phyloP scores from a whole-genome alignment of 2,797 vertebrate genomes.

The Rachycentron canadum region DNA sequence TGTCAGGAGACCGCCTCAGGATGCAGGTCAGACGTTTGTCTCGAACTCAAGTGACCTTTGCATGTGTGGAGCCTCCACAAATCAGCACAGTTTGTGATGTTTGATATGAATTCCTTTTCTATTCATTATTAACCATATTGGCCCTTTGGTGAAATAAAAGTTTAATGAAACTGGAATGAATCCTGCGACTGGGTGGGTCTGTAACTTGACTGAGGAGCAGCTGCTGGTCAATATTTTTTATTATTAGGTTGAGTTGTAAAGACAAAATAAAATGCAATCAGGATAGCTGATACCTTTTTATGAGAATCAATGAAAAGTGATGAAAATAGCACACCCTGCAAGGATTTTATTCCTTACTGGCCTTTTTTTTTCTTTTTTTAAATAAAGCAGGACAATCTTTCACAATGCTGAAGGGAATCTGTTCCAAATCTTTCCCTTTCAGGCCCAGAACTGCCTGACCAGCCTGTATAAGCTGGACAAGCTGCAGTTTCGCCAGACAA shows the following conservation, averaged over 20 bases:
- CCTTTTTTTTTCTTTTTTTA: not conserved
- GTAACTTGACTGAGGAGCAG: not conserved
- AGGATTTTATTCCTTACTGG: not conserved
- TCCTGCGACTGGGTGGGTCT: constrained; percentile 1
- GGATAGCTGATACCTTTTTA: not conserved
- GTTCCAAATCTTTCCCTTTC: constrained; percentile 23
- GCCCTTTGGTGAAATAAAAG: constrained; percentile 21
- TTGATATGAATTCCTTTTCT: constrained; percentile 9
- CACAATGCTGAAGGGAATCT: not conserved
- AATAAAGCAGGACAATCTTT: not conserved
- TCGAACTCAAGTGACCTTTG: not conserved
- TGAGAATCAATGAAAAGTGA: constrained; percentile 21
- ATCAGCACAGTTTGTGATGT: not conserved
- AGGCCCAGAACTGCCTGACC: constrained; percentile 98
- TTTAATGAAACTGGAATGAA: constrained; percentile 49
- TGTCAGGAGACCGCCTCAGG: constrained; percentile 97
- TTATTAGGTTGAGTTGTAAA: constrained; percentile 14
- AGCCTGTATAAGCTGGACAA: constrained; percentile 98
- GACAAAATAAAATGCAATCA: not conserved
- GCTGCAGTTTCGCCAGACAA: constrained; percentile 97
- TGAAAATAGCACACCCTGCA: constrained; percentile 7
- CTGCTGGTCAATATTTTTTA: constrained; percentile 21
- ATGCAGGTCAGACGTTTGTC: constrained; percentile 88
- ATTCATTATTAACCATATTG: constrained; percentile 35
- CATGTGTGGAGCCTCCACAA: not conserved